Evolutionary conservation across 2,113 vertebrate species (phyloP), one percentile per base, ranked within the genome.

Genomic region (Ondatra zibethicus): DNA sequence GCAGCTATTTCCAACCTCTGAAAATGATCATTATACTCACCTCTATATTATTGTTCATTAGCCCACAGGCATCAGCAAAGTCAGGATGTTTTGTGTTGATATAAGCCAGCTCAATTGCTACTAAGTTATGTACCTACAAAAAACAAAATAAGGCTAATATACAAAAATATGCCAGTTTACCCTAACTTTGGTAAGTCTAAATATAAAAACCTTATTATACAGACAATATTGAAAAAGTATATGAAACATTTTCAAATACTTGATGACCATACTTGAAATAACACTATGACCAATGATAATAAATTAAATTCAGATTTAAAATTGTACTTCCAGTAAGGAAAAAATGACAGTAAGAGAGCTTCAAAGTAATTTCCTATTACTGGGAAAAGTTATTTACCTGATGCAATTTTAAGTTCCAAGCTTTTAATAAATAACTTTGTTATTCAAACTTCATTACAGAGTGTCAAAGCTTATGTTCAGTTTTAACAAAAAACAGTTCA

Each of bases 1-100:
- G 80, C 13, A 85, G 9, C 36, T 65, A 90, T 77, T 96, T 77
- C 47, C 39, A 45, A 42, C 42, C 89, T 89, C 63, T 88, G 58
- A 65, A 78, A 96, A n/a, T 75, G 1, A 81, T 50, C 47, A 23
- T 0, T 33, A 85, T 76, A 96, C 98, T 99, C 98, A 99, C 99
- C 98, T 99, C 99, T 97, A 99, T 99, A 96, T 99, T 99, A 94
- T 99, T 99, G 98, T 99, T 99, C 99, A 99, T 99, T 96, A 99
- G 98, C 33, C 99, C 99, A 97, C 99, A 99, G 95, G 99, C 99
- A 97, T 99, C 99, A 31, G 99, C 99, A n/a, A 99, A 99, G 98
- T 99, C 99, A 0, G 99, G 99, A 97, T 99, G 99, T 93, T 99
- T 99, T 87, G 99, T 99, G 98, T 99, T 99, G 98, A 99, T 99